These are phyloP conservation scores for Alsophila aescularia DNA, from an alignment of 2,888 invertebrate species.

Conservation along the genomic window DNA sequence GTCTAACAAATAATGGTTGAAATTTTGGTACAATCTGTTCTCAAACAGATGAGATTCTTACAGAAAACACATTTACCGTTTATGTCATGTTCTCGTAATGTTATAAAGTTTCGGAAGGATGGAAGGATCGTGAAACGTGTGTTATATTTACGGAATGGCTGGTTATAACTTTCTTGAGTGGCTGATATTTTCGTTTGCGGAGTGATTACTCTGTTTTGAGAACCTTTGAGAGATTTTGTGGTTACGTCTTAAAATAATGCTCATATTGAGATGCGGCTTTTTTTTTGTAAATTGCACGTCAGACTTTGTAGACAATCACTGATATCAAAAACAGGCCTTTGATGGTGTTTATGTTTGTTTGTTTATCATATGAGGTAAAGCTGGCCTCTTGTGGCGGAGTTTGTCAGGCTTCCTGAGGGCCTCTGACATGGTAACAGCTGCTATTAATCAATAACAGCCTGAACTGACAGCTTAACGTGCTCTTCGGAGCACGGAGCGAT, in stretches of 20 bases:
- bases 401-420: no score
- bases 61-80: slow-evolving; percentile 26
- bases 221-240: slow-evolving; percentile 4
- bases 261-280: no score
- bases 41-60: slow-evolving; percentile 26
- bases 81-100: slow-evolving; percentile 29
- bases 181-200: slow-evolving; percentile 19
- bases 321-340: no score
- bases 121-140: slow-evolving; percentile 26
- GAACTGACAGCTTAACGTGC: no score
- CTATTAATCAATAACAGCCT: no score
- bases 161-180: slow-evolving; percentile 25
- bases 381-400: no score
- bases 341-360: no score
- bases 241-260: not conserved
- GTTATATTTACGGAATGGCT: slow-evolving; percentile 15
- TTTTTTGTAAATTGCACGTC: no score
- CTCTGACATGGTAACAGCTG: no score
- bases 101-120: slow-evolving; percentile 26
- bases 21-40: slow-evolving; percentile 31
- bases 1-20: slow-evolving; percentile 42
- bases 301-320: no score
- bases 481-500: no score
- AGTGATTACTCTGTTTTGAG: slow-evolving; percentile 7
- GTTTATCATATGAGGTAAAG: no score